Evolutionary conservation across 2,888 invertebrate species (phyloP), one percentile per base, ranked within the genome.

Genomic region (Drosophila formosana): DNA sequence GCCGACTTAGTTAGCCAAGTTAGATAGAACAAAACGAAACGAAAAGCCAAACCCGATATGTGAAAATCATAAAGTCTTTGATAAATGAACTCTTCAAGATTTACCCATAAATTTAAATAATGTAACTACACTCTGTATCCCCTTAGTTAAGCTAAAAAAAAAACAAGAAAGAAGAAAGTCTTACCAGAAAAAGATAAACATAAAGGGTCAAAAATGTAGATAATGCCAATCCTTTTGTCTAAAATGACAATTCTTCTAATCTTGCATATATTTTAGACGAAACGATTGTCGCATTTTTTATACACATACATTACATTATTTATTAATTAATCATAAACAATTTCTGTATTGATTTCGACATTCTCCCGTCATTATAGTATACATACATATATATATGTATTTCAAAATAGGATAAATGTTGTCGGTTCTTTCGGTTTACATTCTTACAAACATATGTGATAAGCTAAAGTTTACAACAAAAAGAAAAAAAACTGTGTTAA

Each of bases 61-160:
- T 51, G 37, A 28, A 26, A 64, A 55, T 45, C 37, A 39, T 25
- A 37, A 34, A 60, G 13, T 32, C 8, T 66, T 53, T 62, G 37
- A 51, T 52, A 50, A 55, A 41, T 41, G 7, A 47, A 62, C 51
- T 61, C 39, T 9, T 45, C 26, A 45, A 8, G 26, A 51, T 41
- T 45, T 51, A 58, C 43, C 8, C 53, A 28, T 50, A 83, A 77
- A 83, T 80, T 82, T 82, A 47, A 64, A 80, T 80, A 78, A 88
- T 84, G 91, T 91, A 91, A 91, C 91, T 91, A 90, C 91, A 91
- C 91, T 91, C 88, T 89, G 91, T 91, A 91, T 91, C 91, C 90
- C 91, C 91, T 90, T 89, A 81, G 78, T 79, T 82, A 89, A 80
- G 79, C 74, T 71, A 72, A 84, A 79, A 81, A 51, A 71, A 64